Base-by-base conservation (phyloP, 2,888 invertebrate species). In the Ommatoiulus sabulosus region DNA sequence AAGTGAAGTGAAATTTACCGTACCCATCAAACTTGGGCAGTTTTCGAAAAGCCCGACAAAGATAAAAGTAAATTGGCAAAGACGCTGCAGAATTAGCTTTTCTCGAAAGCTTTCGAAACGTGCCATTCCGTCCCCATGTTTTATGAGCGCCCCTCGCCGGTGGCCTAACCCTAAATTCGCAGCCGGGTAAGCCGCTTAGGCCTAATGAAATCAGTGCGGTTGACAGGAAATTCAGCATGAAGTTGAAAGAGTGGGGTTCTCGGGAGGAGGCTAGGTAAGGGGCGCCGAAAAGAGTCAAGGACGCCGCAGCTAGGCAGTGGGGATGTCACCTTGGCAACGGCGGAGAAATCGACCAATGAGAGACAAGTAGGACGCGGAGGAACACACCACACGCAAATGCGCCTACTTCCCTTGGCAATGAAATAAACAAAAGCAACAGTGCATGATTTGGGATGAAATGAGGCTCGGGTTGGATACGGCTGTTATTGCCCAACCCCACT, bases 361-460 rank as follows among this genome's bases (percentile, higher is more conserved):
- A 63, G 63, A n/a, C 63, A 63, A 63, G 63, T 63, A 63, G 63
- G 63, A 63, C 63, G 63, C 63, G 63, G 63, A 63, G 17, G 63
- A 12, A 52, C 52, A 52, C n/a, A n/a, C 12, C n/a, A 6, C 52
- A 52, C 17, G 63, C 17, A 63, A n/a, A n/a, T n/a, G n/a, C n/a
- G n/a, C n/a, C 63, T 63, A 63, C 63, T 63, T 63, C 63, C 63
- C 63, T 63, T 63, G 63, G 63, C 63, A 63, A 63, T 63, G 63
- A 63, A 63, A 63, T 17, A 63, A 63, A 63, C 63, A 63, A 63
- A 6, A 63, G 63, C 17, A 17, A 63, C 63, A 63, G n/a, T n/a
- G 63, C 17, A n/a, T 17, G 6, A 46, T 46, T 46, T 46, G 6
- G 46, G 46, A 63, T 63, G 6, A n/a, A 63, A 63, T 63, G n/a